Conservation (phyloP, 2,797 vertebrate species). For the Cetoscarus ocellatus region DNA sequence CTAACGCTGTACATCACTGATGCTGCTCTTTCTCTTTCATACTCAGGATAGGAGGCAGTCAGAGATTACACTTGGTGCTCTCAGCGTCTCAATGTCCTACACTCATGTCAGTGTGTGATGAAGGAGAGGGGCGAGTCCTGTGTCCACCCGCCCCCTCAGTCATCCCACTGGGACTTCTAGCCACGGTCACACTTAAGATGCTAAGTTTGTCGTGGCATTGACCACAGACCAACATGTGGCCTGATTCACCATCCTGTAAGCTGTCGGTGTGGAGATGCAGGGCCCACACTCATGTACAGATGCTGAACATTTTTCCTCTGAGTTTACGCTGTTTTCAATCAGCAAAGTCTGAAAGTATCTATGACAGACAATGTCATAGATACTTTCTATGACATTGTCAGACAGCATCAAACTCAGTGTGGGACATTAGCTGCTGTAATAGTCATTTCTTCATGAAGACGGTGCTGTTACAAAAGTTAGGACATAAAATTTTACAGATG, state of each 20-base stretch:
- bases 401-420: slow-evolving; percentile 14
- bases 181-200: slow-evolving; percentile 79
- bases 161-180: slow-evolving; percentile 62
- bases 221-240: slow-evolving; percentile 45
- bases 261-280: slow-evolving; percentile 43
- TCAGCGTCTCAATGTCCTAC: slow-evolving; percentile 56
- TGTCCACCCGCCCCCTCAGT: slow-evolving; percentile 12
- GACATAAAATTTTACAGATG: slow-evolving; percentile 1
- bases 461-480: slow-evolving; percentile 3
- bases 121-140: slow-evolving; percentile 53
- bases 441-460: not conserved
- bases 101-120: slow-evolving; percentile 43
- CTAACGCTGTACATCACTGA: slow-evolving; percentile 38
- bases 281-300: slow-evolving; percentile 10
- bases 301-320: not conserved
- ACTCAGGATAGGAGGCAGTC: slow-evolving; percentile 29
- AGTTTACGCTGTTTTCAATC: slow-evolving; percentile 17
- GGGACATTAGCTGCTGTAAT: slow-evolving; percentile 8
- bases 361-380: no score
- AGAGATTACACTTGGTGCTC: slow-evolving; percentile 45
- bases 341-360: slow-evolving; percentile 19
- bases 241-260: slow-evolving; percentile 29
- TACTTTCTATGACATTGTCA: slow-evolving; percentile 10
- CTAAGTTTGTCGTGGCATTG: slow-evolving; percentile 70
- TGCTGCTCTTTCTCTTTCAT: slow-evolving; percentile 40